These are phyloP conservation scores for Hemibagrus guttatus DNA, from an alignment of 2,797 vertebrate genomes.

Conservation along the genomic window DNA sequence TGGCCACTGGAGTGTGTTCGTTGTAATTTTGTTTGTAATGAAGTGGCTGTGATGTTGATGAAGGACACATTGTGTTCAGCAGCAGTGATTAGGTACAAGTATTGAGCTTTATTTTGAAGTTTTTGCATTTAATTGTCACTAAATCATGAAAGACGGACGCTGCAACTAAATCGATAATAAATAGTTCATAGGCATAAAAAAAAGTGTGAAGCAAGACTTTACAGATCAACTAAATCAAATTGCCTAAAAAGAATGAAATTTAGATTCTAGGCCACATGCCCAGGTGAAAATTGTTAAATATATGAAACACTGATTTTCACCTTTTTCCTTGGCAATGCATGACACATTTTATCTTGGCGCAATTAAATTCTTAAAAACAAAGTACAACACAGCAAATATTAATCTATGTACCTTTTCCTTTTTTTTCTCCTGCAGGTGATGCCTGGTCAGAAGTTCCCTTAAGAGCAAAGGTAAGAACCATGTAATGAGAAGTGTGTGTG, in stretches of 20 bases:
- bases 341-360: background rate
- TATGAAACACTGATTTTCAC: background rate
- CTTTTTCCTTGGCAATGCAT: background rate
- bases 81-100: background rate
- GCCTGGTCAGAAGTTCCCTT: slow-evolving; percentile 1
- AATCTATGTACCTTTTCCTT: slow-evolving; percentile 2
- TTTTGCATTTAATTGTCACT: background rate
- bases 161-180: background rate
- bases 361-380: background rate
- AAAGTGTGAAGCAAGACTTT: background rate
- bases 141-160: background rate
- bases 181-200: background rate
- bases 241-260: background rate
- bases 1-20: slow-evolving; percentile 7
- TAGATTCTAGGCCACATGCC: background rate
- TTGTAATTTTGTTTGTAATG: slow-evolving; percentile 27
- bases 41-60: slow-evolving; percentile 18
- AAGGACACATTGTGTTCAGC: background rate
- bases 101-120: background rate
- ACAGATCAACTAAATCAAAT: background rate
- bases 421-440: slow-evolving; percentile 31
- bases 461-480: slow-evolving; percentile 27
- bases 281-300: background rate
- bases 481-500: slow-evolving; percentile 4
- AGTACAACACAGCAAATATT: background rate